Evolutionary conservation across 2,888 invertebrate genomes (phyloP).

Genomic region (Netelia melanura): DNA sequence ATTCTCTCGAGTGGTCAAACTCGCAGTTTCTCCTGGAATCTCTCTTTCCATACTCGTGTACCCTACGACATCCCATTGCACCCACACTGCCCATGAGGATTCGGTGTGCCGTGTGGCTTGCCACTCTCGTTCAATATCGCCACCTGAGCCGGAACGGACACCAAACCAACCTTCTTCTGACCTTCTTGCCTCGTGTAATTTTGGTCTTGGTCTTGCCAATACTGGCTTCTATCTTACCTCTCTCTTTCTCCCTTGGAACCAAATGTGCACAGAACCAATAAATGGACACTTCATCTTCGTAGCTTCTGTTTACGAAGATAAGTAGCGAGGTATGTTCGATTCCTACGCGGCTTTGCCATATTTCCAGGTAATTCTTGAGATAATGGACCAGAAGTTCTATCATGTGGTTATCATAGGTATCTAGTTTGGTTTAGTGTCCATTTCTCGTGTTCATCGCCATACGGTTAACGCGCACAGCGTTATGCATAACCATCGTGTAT

Average conservation of each 20-base stretch:
- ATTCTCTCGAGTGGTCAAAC: conserved; percentile 64
- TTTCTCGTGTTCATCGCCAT: conserved; percentile 1
- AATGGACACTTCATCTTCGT: conserved; percentile 28
- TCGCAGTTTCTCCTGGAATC: conserved; percentile 49
- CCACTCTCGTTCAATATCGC: conserved; percentile 46
- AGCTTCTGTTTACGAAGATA: neutral
- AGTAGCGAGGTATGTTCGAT: neutral
- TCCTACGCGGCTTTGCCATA: conserved; percentile 7
- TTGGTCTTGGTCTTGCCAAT: conserved; percentile 14
- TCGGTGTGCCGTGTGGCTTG: conserved; percentile 39
- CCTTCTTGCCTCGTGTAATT: conserved; percentile 17
- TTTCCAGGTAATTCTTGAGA: conserved; percentile 48
- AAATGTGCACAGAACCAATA: conserved; percentile 4
- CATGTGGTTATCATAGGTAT: too few species aligned
- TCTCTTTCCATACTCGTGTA: conserved; percentile 24
- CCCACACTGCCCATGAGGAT: conserved; percentile 16
- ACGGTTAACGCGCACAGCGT: conserved; percentile 10
- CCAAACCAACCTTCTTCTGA: conserved; percentile 2
- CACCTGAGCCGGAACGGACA: conserved; percentile 47
- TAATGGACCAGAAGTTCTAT: neutral
- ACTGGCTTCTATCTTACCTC: neutral
- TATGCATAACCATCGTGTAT: neutral
- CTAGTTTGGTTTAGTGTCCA: too few species aligned
- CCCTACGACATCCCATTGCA: neutral
- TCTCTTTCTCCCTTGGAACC: neutral